Evolutionary conservation across 2,797 vertebrate genomes (phyloP).

Genomic region (Enteromius argenteus): DNA sequence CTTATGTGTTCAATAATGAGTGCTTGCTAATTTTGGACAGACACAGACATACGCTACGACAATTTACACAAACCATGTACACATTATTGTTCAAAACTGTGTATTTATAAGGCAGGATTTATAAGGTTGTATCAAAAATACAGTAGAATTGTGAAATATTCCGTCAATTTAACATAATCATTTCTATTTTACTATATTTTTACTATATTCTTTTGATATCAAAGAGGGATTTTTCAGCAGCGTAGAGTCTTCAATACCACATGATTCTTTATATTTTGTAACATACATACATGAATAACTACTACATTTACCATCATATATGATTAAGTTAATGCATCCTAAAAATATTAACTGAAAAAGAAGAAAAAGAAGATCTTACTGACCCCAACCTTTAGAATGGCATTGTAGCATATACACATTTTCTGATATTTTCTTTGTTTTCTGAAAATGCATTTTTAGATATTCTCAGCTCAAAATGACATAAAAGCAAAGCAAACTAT

Average conservation of each 20-base stretch:
- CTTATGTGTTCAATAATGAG: not conserved
- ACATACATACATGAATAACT: not conserved
- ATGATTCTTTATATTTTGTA: not conserved
- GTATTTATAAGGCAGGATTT: not conserved
- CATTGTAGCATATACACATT: not conserved
- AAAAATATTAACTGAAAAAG: not conserved
- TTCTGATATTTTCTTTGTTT: not conserved
- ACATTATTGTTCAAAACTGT: not conserved
- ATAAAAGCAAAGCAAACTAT: not conserved
- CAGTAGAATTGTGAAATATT: not conserved
- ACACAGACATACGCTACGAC: not conserved
- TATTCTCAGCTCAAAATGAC: not conserved
- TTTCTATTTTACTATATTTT: not conserved
- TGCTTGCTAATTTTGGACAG: not conserved
- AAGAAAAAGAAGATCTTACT: not conserved
- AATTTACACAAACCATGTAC: not conserved
- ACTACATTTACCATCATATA: not conserved
- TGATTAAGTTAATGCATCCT: not conserved
- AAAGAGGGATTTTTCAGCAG: not conserved
- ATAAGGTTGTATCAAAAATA: not conserved
- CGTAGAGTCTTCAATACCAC: not conserved
- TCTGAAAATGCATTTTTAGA: slow-evolving; percentile 1
- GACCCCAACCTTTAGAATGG: not conserved
- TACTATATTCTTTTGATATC: not conserved
- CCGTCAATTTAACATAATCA: not conserved